A percentile compares a stretch with the other conserved stretches of the same genome.
phyloP scores from a whole-genome alignment of 1,140 invertebrate species.

The Adelges cooleyi region DNA sequence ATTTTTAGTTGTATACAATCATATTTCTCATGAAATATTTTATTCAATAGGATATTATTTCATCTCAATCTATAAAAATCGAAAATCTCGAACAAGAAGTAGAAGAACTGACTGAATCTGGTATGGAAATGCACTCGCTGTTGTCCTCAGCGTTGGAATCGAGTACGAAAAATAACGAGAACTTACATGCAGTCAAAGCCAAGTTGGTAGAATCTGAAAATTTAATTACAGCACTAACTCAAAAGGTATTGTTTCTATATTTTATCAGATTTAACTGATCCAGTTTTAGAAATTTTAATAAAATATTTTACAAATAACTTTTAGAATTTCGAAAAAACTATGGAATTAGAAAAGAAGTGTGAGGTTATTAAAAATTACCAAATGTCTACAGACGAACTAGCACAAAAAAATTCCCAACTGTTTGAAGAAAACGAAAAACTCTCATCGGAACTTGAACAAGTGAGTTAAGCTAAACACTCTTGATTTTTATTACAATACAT shows the following conservation, averaged over 20 bases:
- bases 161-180: neutral
- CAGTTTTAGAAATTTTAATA: too few relatives aligned
- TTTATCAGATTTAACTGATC: too few relatives aligned
- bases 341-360: conserved; percentile 8
- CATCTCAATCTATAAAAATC: conserved; percentile 9
- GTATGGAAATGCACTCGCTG: conserved; percentile 15
- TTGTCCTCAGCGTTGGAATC: conserved; percentile 1
- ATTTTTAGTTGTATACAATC: too few relatives aligned
- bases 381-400: neutral
- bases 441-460: conserved; percentile 1
- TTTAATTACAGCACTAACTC: neutral
- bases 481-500: too few relatives aligned
- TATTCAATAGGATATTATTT: conserved; percentile 3
- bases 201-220: conserved; percentile 10
- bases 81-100: conserved; percentile 18
- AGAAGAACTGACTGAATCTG: conserved; percentile 15
- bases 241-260: conserved; percentile 19
- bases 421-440: neutral
- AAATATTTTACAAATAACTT: neutral
- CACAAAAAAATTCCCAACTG: neutral
- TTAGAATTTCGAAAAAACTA: conserved; percentile 17
- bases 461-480: neutral
- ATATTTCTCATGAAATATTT: neutral
- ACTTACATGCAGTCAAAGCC: neutral
- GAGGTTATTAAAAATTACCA: neutral